These are phyloP conservation scores for Dromius quadrimaculatus DNA, from an alignment of 2,888 invertebrate species.

Conservation along the genomic window DNA sequence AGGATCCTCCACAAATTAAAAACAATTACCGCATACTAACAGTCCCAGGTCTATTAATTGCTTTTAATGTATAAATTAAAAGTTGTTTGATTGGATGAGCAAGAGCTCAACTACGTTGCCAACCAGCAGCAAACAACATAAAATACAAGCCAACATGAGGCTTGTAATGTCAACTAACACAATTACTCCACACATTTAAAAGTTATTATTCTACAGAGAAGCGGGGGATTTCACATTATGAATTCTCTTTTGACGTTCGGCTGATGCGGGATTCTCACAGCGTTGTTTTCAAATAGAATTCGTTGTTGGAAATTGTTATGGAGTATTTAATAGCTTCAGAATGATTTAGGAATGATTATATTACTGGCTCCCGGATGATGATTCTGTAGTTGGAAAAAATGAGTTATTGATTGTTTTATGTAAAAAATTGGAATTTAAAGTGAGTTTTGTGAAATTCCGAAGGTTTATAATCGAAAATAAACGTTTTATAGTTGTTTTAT, in stretches of 20 bases:
- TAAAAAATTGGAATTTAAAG: constrained; percentile 14
- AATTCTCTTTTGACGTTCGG: constrained; percentile 37
- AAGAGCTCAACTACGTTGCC: constrained; percentile 16
- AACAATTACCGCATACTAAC: constrained; percentile 17
- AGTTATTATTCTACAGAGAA: constrained; percentile 34
- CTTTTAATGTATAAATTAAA: constrained; percentile 35
- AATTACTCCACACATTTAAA: constrained; percentile 37
- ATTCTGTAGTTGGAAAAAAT: constrained; percentile 14
- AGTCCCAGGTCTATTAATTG: constrained; percentile 15
- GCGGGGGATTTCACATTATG: constrained; percentile 19
- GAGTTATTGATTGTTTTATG: constrained; percentile 16
- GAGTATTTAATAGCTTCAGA: constrained; percentile 6
- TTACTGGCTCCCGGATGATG: neutral
- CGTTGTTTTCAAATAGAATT: constrained; percentile 33
- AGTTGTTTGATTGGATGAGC: constrained; percentile 25
- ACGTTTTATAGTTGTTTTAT: constrained; percentile 25
- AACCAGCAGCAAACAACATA: constrained; percentile 31
- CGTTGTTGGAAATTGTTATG: constrained; percentile 18
- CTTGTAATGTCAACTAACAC: constrained; percentile 23
- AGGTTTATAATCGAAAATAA: neutral
- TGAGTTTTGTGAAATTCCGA: neutral
- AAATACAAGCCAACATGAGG: neutral
- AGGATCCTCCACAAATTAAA: constrained; percentile 7
- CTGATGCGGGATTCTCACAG: neutral
- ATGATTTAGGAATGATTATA: constrained; percentile 24